Conservation (phyloP, 1,140 invertebrate genomes). For the Eriosoma lanigerum region DNA sequence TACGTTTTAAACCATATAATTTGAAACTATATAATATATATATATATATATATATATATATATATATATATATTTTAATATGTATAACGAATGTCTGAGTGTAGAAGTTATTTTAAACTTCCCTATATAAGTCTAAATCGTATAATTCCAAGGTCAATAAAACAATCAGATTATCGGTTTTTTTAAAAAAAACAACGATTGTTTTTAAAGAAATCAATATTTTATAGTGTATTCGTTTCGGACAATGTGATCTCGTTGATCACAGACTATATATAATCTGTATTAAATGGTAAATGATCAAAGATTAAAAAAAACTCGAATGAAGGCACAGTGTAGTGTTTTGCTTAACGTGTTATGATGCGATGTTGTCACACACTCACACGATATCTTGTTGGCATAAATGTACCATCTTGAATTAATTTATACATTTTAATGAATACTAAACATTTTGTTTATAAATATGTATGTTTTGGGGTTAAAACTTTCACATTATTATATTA, state of each 20-base stretch:
- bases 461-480: not conserved
- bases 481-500: not conserved
- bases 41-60: not conserved
- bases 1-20: conserved; percentile 17
- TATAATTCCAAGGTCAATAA: conserved; percentile 12
- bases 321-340: not conserved
- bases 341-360: not conserved
- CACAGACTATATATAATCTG: not conserved
- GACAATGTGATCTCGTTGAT: not conserved
- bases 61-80: not conserved
- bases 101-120: not conserved
- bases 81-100: not conserved
- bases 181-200: conserved; percentile 4
- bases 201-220: not conserved
- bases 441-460: not conserved
- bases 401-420: not conserved
- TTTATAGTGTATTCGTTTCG: not conserved
- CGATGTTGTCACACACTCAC: too few relatives aligned
- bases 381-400: not conserved
- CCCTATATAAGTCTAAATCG: not conserved
- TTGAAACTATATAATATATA: not conserved
- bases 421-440: too few relatives aligned
- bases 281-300: not conserved
- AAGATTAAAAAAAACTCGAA: too few relatives aligned
- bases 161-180: conserved; percentile 11